These are phyloP conservation scores for Cephalopholis sonnerati DNA, from an alignment of 2,113 vertebrate genomes.

Conservation along the genomic window DNA sequence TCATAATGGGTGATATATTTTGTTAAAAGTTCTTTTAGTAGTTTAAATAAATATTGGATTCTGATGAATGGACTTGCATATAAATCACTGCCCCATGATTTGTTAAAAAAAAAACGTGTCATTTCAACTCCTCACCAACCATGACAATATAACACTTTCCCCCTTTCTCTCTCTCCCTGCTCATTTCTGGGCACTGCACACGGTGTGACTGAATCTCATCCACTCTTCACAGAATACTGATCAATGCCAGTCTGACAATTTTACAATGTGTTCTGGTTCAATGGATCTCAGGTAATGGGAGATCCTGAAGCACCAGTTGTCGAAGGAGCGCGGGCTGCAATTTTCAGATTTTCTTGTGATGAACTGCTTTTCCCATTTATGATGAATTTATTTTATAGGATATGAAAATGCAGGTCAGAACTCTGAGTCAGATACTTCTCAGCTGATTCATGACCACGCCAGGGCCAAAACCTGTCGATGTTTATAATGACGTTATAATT, in stretches of 20 bases:
- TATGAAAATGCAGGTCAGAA: constrained; percentile 11
- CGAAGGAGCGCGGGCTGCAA: not conserved
- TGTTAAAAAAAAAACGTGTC: not conserved
- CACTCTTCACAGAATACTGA: constrained; percentile 15
- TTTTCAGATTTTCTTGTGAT: not conserved
- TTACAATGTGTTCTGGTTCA: constrained; percentile 20
- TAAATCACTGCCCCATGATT: not conserved
- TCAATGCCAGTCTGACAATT: constrained; percentile 15
- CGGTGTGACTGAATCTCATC: constrained; percentile 4
- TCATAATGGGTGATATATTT: not conserved
- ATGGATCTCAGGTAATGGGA: constrained; percentile 3
- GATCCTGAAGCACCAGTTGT: constrained; percentile 18
- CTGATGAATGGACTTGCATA: not conserved
- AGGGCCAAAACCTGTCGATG: not conserved
- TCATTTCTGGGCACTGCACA: constrained; percentile 23
- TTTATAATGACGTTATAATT: not conserved
- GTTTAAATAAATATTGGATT: constrained; percentile 1
- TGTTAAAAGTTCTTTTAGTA: not conserved
- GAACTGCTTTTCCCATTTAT: not conserved
- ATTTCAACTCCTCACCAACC: not conserved
- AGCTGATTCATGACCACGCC: not conserved
- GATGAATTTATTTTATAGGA: not conserved
- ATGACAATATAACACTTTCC: not conserved
- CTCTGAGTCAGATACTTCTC: constrained; percentile 8
- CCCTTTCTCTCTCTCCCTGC: not conserved